Conservation (phyloP, 2,888 invertebrate species). For the Therioaphis trifolii region DNA sequence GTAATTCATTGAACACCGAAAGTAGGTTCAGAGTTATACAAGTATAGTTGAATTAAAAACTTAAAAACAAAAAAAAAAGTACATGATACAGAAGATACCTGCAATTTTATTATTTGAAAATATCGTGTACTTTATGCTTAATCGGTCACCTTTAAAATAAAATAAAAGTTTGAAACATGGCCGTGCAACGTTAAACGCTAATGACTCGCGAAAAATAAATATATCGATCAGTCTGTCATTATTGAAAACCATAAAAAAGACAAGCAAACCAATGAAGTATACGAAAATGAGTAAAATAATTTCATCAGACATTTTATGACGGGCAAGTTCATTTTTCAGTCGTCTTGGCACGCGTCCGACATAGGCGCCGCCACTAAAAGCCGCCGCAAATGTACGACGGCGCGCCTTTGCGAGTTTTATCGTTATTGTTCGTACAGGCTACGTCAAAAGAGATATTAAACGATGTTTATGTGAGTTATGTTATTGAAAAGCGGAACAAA, state of each 20-base stretch:
- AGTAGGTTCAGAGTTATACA: too few species aligned
- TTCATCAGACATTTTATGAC: neutral
- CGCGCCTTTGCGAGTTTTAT: conserved; percentile 5
- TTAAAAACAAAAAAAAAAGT: too few species aligned
- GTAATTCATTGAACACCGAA: too few species aligned
- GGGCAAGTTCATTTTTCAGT: conserved; percentile 39
- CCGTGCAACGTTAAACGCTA: too few species aligned
- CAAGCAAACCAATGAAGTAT: neutral
- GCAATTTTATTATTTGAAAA: too few species aligned
- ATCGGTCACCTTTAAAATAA: too few species aligned
- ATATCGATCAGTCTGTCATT: neutral
- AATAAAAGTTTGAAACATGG: too few species aligned
- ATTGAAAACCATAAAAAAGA: neutral
- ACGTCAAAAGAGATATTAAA: neutral
- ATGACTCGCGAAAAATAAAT: too few species aligned
- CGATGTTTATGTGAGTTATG: neutral
- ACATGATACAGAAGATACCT: too few species aligned
- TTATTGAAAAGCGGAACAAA: neutral
- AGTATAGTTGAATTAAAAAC: too few species aligned
- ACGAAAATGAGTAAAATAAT: conserved; percentile 27
- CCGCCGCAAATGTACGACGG: neutral
- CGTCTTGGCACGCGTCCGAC: conserved; percentile 36
- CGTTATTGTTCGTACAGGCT: conserved; percentile 2
- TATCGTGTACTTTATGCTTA: too few species aligned
- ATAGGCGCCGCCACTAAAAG: conserved; percentile 35